A percentile compares a stretch with the other conserved stretches of the same genome.
Evolutionary conservation across 2,113 vertebrate genomes (phyloP).

Genomic region (Dicaeum eximium): DNA sequence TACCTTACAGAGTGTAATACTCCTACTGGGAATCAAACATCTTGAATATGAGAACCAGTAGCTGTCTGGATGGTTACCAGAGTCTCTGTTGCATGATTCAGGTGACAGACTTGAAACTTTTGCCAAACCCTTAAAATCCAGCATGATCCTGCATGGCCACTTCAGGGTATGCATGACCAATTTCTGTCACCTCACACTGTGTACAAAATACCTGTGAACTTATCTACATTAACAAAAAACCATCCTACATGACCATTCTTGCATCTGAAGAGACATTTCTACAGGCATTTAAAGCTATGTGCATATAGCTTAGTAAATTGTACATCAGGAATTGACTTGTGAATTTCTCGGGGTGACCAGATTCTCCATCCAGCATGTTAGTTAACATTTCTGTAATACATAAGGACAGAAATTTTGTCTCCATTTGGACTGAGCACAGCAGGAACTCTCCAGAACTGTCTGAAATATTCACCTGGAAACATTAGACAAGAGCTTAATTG

Average conservation of each 20-base stretch:
- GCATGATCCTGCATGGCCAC: background rate
- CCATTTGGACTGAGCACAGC: background rate
- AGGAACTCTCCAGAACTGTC: background rate
- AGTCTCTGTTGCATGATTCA: background rate
- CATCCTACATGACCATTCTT: background rate
- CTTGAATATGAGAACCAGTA: background rate
- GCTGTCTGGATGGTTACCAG: background rate
- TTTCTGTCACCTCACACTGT: background rate
- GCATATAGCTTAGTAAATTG: background rate
- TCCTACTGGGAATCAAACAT: background rate
- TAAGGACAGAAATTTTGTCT: background rate
- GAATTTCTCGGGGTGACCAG: background rate
- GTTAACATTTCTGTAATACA: background rate
- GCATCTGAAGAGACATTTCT: background rate
- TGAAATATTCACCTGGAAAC: background rate
- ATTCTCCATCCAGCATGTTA: background rate
- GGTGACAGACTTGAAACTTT: background rate
- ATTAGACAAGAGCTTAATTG: background rate
- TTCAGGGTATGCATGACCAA: background rate
- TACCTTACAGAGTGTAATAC: background rate
- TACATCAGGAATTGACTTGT: background rate
- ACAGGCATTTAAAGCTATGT: background rate
- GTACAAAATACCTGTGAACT: background rate
- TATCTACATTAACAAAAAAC: rapidly evolving
- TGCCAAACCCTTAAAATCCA: background rate